These are phyloP conservation scores for Leptopilina clavipes DNA, from an alignment of 1,140 invertebrate genomes.

Conservation along the genomic window DNA sequence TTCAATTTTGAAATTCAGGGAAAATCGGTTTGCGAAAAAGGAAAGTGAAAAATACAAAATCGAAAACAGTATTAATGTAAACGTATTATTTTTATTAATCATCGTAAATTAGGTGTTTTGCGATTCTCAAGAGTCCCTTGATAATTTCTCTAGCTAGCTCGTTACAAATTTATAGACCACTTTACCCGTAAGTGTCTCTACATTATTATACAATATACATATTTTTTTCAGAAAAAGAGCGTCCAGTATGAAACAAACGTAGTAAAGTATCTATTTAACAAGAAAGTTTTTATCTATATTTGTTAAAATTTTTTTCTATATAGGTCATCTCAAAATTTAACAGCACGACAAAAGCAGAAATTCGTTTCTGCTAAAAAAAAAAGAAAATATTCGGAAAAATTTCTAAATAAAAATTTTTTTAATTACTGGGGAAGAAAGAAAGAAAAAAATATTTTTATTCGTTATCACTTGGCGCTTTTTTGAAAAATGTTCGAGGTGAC, in stretches of 20 bases:
- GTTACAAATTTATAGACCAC: conserved; percentile 33
- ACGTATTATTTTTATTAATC: conserved; percentile 34
- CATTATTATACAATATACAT: conserved; percentile 31
- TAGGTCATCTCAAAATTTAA: conserved; percentile 19
- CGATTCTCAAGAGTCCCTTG: conserved; percentile 28
- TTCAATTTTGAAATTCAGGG: background rate
- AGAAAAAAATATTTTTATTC: too few relatives aligned
- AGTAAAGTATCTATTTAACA: conserved; percentile 26
- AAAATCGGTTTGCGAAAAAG: background rate
- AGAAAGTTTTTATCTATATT: background rate
- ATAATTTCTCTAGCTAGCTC: conserved; percentile 27
- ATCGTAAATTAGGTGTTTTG: conserved; percentile 32
- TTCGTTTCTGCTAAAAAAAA: background rate
- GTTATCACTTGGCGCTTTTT: conserved; percentile 24
- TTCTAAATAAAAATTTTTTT: background rate
- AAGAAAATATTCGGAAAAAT: background rate
- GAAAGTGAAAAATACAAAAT: background rate
- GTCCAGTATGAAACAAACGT: conserved; percentile 30
- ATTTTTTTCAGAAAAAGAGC: conserved; percentile 31
- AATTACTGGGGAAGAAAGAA: too few relatives aligned
- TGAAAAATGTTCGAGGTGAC: conserved; percentile 3
- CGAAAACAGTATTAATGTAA: background rate
- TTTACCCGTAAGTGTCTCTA: conserved; percentile 34
- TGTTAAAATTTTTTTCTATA: conserved; percentile 10
- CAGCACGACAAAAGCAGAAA: conserved; percentile 19